Percentiles rank a stretch among this genome's conserved stretches.
These are phyloP conservation scores for Salmo trutta DNA, from an alignment of 2,797 vertebrate species.

Conservation along the genomic window DNA sequence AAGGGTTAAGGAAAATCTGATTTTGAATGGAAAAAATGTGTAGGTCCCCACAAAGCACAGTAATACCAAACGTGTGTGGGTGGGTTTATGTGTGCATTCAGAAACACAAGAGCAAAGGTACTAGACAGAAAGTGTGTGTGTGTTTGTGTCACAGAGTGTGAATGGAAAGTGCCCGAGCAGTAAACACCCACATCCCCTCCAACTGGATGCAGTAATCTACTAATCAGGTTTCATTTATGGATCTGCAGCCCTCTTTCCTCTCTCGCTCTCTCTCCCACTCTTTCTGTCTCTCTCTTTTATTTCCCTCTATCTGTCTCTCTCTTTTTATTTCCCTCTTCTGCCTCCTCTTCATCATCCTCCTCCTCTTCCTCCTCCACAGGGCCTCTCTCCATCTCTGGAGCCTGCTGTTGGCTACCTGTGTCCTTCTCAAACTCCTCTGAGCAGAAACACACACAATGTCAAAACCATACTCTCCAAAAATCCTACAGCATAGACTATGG, in stretches of 20 bases:
- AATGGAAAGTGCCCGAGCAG: slow-evolving; percentile 47
- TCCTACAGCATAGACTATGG: background rate
- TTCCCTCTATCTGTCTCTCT: background rate
- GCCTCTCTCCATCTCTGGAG: background rate
- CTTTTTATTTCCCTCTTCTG: no score
- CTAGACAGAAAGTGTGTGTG: no score
- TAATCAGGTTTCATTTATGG: slow-evolving; percentile 61
- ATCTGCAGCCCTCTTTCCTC: slow-evolving; percentile 44
- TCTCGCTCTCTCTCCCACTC: no score
- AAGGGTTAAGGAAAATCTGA: no score
- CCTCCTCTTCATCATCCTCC: background rate
- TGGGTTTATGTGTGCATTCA: no score
- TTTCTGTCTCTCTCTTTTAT: no score
- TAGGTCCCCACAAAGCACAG: no score
- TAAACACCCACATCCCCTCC: slow-evolving; percentile 50
- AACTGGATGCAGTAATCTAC: slow-evolving; percentile 70
- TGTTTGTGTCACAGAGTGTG: background rate
- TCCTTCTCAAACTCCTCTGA: slow-evolving; percentile 37
- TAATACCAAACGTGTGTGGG: background rate
- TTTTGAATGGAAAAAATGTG: no score
- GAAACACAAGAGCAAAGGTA: no score
- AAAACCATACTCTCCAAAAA: background rate
- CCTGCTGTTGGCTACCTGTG: slow-evolving; percentile 10
- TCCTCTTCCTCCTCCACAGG: slow-evolving; percentile 1
- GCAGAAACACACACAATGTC: background rate